Evolutionary conservation across 2,888 invertebrate genomes (phyloP).

Genomic region (Gandaritis pyraliata): DNA sequence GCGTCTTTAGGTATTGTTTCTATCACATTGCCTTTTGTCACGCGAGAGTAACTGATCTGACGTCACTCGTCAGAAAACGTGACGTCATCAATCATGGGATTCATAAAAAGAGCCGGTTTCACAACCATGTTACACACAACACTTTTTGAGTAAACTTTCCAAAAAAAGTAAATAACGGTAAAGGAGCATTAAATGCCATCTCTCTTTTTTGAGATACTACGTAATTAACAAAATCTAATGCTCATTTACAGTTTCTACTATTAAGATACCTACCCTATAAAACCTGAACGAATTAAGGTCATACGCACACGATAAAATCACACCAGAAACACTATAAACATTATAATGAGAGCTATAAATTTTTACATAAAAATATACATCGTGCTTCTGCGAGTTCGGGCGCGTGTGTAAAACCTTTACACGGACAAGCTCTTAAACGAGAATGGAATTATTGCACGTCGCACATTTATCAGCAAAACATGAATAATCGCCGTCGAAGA

Average conservation of each 20-base stretch:
- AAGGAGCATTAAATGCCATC: slow-evolving; percentile 28
- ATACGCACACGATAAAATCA: slow-evolving; percentile 56
- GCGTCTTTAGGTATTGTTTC: slow-evolving; percentile 82
- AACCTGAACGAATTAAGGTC: slow-evolving; percentile 49
- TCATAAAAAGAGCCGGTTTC: slow-evolving; percentile 53
- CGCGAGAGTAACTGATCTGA: slow-evolving; percentile 30
- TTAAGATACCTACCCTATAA: slow-evolving; percentile 38
- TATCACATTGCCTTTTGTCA: slow-evolving; percentile 76
- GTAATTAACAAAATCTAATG: slow-evolving; percentile 28
- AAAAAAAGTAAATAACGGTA: slow-evolving; percentile 44
- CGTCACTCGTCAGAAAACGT: slow-evolving; percentile 29
- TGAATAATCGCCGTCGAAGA: slow-evolving; percentile 76
- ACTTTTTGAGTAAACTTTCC: slow-evolving; percentile 44
- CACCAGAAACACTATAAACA: slow-evolving; percentile 60
- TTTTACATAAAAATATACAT: slow-evolving; percentile 58
- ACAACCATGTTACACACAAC: slow-evolving; percentile 66
- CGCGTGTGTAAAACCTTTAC: slow-evolving; percentile 63
- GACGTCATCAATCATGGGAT: slow-evolving; percentile 35
- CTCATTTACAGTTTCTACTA: slow-evolving; percentile 48
- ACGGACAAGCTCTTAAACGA: slow-evolving; percentile 72
- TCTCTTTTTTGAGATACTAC: no score
- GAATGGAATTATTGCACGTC: slow-evolving; percentile 79
- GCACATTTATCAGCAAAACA: slow-evolving; percentile 76
- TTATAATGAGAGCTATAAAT: slow-evolving; percentile 66
- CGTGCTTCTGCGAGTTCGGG: slow-evolving; percentile 50